Base-by-base conservation (phyloP, 2,113 vertebrate genomes). In the Hepsetus odoe region DNA sequence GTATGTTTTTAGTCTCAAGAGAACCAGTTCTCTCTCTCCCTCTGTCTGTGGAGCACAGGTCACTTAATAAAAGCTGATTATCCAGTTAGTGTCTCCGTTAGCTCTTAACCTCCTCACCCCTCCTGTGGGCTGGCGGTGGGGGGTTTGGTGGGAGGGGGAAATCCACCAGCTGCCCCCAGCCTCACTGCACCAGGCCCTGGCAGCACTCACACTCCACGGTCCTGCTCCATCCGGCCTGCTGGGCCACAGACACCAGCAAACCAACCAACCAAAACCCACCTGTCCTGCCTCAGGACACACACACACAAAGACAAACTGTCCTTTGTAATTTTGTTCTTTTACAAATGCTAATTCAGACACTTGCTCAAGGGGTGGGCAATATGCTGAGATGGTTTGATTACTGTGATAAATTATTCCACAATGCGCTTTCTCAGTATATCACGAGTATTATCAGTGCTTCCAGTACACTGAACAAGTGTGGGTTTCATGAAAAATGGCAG, bases 21-120 rank as follows among this genome's bases (percentile, higher is more conserved):
- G n/a, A n/a, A n/a, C n/a, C n/a, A n/a, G n/a, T n/a, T 80, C 58
- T 59, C 73, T 59, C 24, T 55, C 68, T 68, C 82, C 35, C 80
- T 26, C 49, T 81, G 76, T 79, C 73, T 86, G 82, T 83, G 83
- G 79, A 85, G 79, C 79, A 77, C 66, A 84, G 82, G 82, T 82
- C 82, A 88, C 90, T 90, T 92, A 92, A 93, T 93, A 92, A 94
- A 94, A 93, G 91, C 85, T 81, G 90, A 94, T 94, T 94, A 94
- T 91, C 89, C 85, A 70, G 89, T 89, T 82, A 90, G 91, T 82
- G 85, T 78, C 82, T 74, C 75, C 64, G 85, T 84, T 92, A 92
- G 90, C 92, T 93, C 89, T 94, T 94, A 92, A 94, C 93, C 92
- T 92, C 91, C 89, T 93, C 85, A 94, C 93, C 93, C 91, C 88